These are phyloP conservation scores for Sebastes oblongus DNA, from an alignment of 2,797 vertebrate genomes.

Conservation along the genomic window DNA sequence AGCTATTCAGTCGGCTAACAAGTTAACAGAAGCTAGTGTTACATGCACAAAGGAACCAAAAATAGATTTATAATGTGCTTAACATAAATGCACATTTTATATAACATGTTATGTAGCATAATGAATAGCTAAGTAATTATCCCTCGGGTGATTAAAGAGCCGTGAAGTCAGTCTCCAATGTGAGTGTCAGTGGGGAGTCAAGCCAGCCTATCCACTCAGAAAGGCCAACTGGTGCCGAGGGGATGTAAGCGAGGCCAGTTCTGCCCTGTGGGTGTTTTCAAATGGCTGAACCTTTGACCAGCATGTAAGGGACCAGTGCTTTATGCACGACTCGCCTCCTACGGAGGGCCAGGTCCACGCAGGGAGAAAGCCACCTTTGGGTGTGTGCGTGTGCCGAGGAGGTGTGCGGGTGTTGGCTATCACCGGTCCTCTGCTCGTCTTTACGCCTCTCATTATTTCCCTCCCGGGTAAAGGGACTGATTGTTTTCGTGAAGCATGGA, in stretches of 20 bases:
- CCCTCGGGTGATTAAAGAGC: conserved; percentile 32
- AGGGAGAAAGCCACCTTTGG: conserved; percentile 48
- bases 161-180: conserved; percentile 40
- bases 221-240: conserved; percentile 71
- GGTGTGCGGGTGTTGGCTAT: not conserved
- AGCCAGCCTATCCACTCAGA: conserved; percentile 61
- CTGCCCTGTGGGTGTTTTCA: conserved; percentile 73
- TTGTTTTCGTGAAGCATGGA: conserved; percentile 53
- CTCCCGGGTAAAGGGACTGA: conserved; percentile 37
- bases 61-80: not conserved
- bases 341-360: conserved; percentile 39
- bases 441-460: conserved; percentile 29
- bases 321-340: conserved; percentile 45
- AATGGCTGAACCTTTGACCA: conserved; percentile 69
- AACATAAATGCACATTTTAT: not conserved
- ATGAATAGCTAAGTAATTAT: conserved; percentile 24
- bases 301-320: conserved; percentile 22
- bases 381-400: conserved; percentile 24
- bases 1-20: not conserved
- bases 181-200: conserved; percentile 54
- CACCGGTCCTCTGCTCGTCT: not conserved
- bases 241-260: conserved; percentile 60
- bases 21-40: not conserved
- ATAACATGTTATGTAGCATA: not conserved
- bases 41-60: not conserved